Evolutionary conservation across 2,888 invertebrate genomes (phyloP), one percentile per base, ranked within the genome.

Genomic region (Phengaris alcon): DNA sequence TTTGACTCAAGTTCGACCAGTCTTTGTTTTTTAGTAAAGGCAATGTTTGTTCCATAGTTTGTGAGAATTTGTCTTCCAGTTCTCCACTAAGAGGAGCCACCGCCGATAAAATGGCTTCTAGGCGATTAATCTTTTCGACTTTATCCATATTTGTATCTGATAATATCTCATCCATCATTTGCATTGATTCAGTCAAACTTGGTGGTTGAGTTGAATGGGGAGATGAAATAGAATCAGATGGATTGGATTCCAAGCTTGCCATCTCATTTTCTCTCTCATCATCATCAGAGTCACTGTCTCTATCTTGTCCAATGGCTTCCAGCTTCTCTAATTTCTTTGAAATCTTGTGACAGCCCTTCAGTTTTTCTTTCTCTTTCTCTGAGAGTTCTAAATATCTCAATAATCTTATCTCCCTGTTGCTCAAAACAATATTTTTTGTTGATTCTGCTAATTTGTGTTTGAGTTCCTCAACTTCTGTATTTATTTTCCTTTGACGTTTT

Each of bases 241-340:
- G 95, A 83, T 95, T 96, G 76, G 97, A 97, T 83, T 97, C 97
- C 84, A 97, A 93, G 83, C 97, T 97, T 68, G 96, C 95, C 94
- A 96, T 97, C 82, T 97, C 97, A 84, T 96, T 95, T 81, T 95
- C 96, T 80, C 95, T 95, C 75, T 95, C 95, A 81, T 96, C 96
- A 81, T 93, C 94, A 75, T 97, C 97, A 2, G 96, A 96, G 82
- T 97, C 96, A 76, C 96, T 96, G 81, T 96, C 96, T 79, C 95
- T 95, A 77, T 96, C 97, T 82, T 97, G 96, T 15, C 95, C 95
- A 79, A 96, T 94, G 79, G 95, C 96, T 89, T 98, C 97, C 79
- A 98, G 94, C 89, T 98, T 97, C 85, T 98, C 98, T 77, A 98
- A 90, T 86, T 98, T 98, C 84, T 97, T 97, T 0, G 98, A 98